Conservation (phyloP, 2,888 invertebrate species). For the Eupeodes luniger region DNA sequence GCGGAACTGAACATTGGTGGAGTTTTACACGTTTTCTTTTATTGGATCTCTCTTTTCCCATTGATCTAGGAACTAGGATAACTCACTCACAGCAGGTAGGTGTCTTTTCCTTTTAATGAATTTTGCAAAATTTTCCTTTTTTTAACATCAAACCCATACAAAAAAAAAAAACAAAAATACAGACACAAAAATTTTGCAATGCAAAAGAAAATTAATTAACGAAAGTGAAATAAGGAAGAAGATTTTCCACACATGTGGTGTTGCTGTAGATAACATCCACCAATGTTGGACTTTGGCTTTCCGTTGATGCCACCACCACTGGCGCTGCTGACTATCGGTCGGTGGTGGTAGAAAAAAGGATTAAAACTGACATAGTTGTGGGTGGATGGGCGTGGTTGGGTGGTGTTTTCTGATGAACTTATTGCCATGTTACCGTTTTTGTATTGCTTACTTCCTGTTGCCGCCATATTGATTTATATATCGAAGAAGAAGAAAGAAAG, state of each 20-base stretch:
- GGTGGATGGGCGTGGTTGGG: not conserved
- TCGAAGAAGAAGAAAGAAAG: not conserved
- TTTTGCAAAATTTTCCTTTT: conserved; percentile 19
- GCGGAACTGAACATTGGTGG: conserved; percentile 33
- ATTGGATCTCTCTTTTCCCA: conserved; percentile 15
- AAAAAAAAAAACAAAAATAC: not conserved
- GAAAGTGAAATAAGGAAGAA: conserved; percentile 36
- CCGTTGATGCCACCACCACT: too few relatives aligned
- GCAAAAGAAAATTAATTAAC: conserved; percentile 56
- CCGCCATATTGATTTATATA: conserved; percentile 32
- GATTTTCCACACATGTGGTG: conserved; percentile 4
- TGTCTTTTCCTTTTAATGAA: conserved; percentile 2
- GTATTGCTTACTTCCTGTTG: not conserved
- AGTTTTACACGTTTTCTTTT: not conserved
- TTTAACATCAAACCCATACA: not conserved
- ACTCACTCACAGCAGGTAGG: conserved; percentile 50
- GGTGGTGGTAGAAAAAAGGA: not conserved
- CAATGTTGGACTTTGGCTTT: too few relatives aligned
- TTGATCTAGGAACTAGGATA: conserved; percentile 51
- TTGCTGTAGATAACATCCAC: not conserved
- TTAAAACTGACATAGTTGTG: conserved; percentile 31
- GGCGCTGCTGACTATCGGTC: too few relatives aligned
- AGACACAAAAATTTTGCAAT: not conserved
- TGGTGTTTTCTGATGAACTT: not conserved
- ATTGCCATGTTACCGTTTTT: not conserved